phyloP scores from a whole-genome alignment of 2,888 invertebrate species.

The Prionchulus punctatus region DNA sequence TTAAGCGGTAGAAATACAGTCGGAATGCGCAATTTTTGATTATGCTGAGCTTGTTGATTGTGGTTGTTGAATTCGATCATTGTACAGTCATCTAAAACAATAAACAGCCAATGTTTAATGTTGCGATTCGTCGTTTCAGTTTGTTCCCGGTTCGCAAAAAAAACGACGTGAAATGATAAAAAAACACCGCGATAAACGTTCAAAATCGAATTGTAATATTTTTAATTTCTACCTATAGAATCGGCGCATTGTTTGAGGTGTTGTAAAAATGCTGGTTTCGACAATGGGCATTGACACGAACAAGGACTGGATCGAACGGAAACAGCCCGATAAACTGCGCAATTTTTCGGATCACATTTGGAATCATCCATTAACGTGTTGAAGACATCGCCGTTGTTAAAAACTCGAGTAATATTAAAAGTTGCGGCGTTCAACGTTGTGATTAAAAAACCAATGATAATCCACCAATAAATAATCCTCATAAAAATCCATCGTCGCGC shows the following conservation, averaged over 20 bases:
- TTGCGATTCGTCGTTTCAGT: too few species aligned
- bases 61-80: background rate
- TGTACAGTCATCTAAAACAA: background rate
- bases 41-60: too few species aligned
- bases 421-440: too few species aligned
- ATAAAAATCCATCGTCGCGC: too few species aligned
- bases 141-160: too few species aligned
- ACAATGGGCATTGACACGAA: background rate
- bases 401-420: background rate
- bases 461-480: too few species aligned
- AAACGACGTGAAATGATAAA: too few species aligned
- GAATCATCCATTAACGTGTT: background rate
- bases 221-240: background rate
- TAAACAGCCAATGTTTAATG: background rate
- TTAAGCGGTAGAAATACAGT: conserved; percentile 4
- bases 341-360: background rate
- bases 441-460: too few species aligned
- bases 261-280: background rate
- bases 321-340: background rate
- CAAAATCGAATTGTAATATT: background rate
- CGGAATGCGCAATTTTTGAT: background rate
- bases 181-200: background rate
- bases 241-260: background rate
- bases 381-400: conserved; percentile 4
- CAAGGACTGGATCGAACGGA: background rate